Evolutionary conservation across 2,797 vertebrate species (phyloP), one percentile per base, ranked within the genome.

Genomic region (Pelochelys cantorii): DNA sequence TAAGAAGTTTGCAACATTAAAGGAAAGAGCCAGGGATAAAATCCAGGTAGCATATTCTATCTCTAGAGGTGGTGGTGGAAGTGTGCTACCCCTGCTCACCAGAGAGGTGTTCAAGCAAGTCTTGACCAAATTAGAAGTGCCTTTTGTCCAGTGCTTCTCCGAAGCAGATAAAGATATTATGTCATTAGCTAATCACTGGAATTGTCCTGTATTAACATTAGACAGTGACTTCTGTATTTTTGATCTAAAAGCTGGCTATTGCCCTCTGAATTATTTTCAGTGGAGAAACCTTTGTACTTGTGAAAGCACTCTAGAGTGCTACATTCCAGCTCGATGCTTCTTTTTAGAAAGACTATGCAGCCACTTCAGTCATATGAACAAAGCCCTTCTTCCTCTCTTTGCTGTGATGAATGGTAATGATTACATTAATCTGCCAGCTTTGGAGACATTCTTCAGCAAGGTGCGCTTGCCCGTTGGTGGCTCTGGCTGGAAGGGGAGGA

Each of bases 151-250:
- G 97, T 99, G 99, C 95, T 97, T 99, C 80, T 98, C 98, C 10
- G 99, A 99, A 97, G 99, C 99, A 29, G 99, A 99, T 95, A 97
- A 98, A 89, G 99, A 99, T 90, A 98, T 99, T 31, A 98, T 99
- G 29, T 98, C 98, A 42, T 97, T 99, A 89, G 99, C 99, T 54
- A 98, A 98, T 95, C 97, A 98, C 60, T 99, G 99, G 99, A 97
- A 97, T 60, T 99, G 99, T 77, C 99, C 99, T 1, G 98, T 99
- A 55, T 97, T 99, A 83, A 98, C 98, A 9, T 99, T 98, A 4
- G 99, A 99, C 95, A 99, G 99, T 86, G 99, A 99, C 96, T 99
- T 99, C 95, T 99, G 98, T 94, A 98, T 99, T 92, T 99, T 99
- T 96, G 98, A 99, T 89, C 97, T 99, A 86, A 97, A 98, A 93